Evolutionary conservation across 2,797 vertebrate genomes (phyloP).

Genomic region (Scarus forsteni): DNA sequence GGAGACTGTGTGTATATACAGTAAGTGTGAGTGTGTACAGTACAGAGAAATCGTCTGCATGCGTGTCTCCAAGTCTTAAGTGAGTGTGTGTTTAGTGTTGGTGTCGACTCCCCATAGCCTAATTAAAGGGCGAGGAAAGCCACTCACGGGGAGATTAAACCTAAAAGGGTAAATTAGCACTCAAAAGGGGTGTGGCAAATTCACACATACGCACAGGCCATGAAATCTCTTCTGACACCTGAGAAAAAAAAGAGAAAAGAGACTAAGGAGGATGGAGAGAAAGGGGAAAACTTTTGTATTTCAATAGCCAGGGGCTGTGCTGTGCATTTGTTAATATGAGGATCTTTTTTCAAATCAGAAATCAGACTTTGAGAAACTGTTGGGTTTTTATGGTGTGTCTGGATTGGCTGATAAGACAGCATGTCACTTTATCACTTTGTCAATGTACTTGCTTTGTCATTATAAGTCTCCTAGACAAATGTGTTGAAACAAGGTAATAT

Average conservation of each 20-base stretch:
- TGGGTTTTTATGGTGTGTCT: not conserved
- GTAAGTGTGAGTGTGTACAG: constrained; percentile 20
- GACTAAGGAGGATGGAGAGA: constrained; percentile 46
- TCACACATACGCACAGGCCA: constrained; percentile 79
- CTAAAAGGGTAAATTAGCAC: constrained; percentile 88
- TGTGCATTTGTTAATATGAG: constrained; percentile 39
- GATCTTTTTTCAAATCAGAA: constrained; percentile 23
- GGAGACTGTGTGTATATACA: constrained; percentile 16
- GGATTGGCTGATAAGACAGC: constrained; percentile 6
- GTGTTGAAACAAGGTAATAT: not conserved
- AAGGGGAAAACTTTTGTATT: constrained; percentile 54
- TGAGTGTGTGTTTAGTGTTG: constrained; percentile 72
- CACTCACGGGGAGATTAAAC: constrained; percentile 85
- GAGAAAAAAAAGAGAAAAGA: constrained; percentile 44
- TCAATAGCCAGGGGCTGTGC: constrained; percentile 42
- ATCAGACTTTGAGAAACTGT: constrained; percentile 19
- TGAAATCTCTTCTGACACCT: constrained; percentile 85
- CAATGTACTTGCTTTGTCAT: constrained; percentile 7
- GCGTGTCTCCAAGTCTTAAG: constrained; percentile 56
- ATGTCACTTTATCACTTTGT: constrained; percentile 4
- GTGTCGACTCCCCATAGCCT: constrained; percentile 84
- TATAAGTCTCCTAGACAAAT: constrained; percentile 1
- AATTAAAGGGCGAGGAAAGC: constrained; percentile 87
- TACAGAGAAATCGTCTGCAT: constrained; percentile 41
- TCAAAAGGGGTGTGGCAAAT: constrained; percentile 85